Evolutionary conservation across 2,797 vertebrate genomes (phyloP).

Genomic region (Lagothrix lagotricha): DNA sequence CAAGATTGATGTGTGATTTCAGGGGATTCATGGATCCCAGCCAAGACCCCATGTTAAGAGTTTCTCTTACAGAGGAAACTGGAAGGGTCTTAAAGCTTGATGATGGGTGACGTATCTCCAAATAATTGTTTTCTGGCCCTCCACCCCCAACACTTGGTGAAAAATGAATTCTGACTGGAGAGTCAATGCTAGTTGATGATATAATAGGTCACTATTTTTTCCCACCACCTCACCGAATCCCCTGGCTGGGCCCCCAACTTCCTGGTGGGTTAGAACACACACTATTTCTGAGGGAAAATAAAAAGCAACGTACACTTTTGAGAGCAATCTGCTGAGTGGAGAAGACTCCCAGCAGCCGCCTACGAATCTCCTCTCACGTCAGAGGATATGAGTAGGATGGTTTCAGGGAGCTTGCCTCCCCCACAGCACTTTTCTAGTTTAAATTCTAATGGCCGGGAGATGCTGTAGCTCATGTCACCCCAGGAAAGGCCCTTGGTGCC

Average conservation of each 20-base stretch:
- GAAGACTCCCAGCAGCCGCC: conserved; percentile 48
- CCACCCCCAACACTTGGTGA: background rate
- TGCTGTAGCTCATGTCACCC: background rate
- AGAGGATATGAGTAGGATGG: conserved; percentile 61
- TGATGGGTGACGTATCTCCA: background rate
- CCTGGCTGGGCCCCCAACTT: conserved; percentile 46
- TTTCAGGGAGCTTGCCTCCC: background rate
- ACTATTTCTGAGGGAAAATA: background rate
- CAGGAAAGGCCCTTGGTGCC: background rate
- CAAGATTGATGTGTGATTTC: background rate
- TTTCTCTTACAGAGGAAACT: background rate
- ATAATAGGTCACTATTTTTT: conserved; percentile 54
- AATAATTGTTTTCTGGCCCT: background rate
- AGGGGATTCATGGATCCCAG: background rate
- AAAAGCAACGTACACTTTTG: conserved; percentile 3
- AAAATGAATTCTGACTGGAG: conserved; percentile 7
- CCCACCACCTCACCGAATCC: background rate
- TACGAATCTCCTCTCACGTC: conserved; percentile 61
- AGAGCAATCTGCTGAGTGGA: conserved; percentile 52
- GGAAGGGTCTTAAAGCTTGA: background rate
- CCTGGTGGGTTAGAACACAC: conserved; percentile 8
- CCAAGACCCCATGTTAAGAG: background rate
- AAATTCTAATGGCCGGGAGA: background rate
- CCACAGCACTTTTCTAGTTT: background rate
- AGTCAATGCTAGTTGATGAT: background rate